Base-by-base conservation (phyloP, 2,113 vertebrate species). In the Anoplopoma fimbria region DNA sequence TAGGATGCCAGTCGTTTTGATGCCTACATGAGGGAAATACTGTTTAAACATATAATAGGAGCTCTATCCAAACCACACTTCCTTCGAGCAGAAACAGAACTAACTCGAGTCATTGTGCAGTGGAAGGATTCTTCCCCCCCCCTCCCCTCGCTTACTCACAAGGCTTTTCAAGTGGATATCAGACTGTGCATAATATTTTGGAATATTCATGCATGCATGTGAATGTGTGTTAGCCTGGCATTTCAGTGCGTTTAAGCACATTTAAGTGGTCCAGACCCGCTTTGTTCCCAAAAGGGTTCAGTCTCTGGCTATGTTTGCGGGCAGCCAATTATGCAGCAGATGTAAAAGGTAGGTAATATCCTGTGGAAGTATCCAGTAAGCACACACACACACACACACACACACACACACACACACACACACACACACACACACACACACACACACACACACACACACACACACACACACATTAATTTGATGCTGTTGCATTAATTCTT, bases 321-420 rank as follows among this genome's bases (percentile, higher is more conserved):
- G 31, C 42, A 67, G 74, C 74, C 79, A 83, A 84, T 87, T 86
- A 84, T 34, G 84, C 29, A 15, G 77, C 71, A 85, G 81, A 70
- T 88, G 45, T 64, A 58, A 64, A 69, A 70, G 60, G 42, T 80
- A 76, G 42, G 79, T 78, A 75, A 75, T 77, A 77, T 82, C 77
- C 36, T 55, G 49, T 31, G 40, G 78, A 81, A 73, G 84, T 61
- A 65, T 33, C 33, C 57, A 68, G 55, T 69, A 57, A 77, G n/a
- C 74, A 31, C 63, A 10, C 57, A 7, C 75, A 31, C 63, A 19
- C 31, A 49, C 42, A 42, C 31, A 60, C 55, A 33, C 45, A 19
- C 45, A 49, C 62, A 34, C 53, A 12, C 62, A n/a, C 61, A 10
- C 61, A 9, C 62, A 34, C 61, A 10, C 61, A 33, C 61, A 10